phyloP scores from a whole-genome alignment of 2,113 vertebrate genomes.

The Anseranas semipalmata region DNA sequence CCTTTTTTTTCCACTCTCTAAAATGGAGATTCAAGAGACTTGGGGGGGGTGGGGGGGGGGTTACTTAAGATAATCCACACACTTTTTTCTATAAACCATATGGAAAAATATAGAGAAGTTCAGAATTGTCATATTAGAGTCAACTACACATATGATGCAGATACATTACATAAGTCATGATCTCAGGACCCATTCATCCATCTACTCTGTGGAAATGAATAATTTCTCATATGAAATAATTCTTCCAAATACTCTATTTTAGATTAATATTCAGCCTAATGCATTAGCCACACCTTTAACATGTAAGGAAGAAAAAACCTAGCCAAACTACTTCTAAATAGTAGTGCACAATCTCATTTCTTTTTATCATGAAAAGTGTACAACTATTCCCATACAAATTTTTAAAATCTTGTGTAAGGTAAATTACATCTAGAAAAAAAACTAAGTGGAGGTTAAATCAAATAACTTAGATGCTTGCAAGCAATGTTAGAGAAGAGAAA shows the following conservation, averaged over 20 bases:
- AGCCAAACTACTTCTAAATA: not conserved
- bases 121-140: not conserved
- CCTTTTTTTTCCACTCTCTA: not conserved
- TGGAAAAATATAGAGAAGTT: not conserved
- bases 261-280: not conserved
- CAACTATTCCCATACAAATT: not conserved
- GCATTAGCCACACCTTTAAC: fast-evolving
- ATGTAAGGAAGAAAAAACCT: not conserved
- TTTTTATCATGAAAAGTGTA: not conserved
- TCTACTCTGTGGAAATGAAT: not conserved
- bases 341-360: fast-evolving
- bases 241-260: not conserved
- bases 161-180: not conserved
- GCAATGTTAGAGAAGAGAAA: not conserved
- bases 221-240: not conserved
- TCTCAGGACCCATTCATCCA: not conserved
- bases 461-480: not conserved
- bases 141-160: not conserved
- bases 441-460: not conserved
- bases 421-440: not conserved
- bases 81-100: not conserved
- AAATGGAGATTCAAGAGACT: not conserved
- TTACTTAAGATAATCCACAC: not conserved
- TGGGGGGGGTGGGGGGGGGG: fast-evolving
- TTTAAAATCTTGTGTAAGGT: not conserved